phyloP scores from a whole-genome alignment of 92 coral and sea anemone genomes.

The Zoanthus sansibaricus region DNA sequence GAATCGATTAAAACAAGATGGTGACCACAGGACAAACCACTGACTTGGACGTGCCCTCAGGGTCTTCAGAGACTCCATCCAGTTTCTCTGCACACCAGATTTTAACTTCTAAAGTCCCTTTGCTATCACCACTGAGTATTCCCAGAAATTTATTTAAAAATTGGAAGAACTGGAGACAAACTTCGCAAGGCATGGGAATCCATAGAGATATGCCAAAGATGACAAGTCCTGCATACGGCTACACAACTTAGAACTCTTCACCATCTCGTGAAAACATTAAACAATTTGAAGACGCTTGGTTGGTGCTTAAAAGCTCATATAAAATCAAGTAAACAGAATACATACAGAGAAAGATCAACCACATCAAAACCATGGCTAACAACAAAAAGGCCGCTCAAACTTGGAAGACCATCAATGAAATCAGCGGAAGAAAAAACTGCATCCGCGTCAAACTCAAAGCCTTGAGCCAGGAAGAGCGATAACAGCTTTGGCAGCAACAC shows the following conservation, averaged over 20 bases:
- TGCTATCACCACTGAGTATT: no score
- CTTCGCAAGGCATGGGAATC: background rate
- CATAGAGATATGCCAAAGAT: background rate
- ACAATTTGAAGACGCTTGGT: constrained; percentile 1
- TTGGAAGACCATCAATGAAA: constrained; percentile 53
- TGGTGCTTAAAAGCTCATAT: constrained; percentile 29
- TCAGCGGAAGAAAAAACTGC: constrained; percentile 47
- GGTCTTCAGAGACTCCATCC: no score
- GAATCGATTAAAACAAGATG: no score
- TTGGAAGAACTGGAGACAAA: background rate
- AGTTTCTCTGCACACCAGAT: no score
- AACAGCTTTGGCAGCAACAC: constrained; percentile 52
- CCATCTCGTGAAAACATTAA: background rate
- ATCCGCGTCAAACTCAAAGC: constrained; percentile 52
- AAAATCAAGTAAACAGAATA: constrained; percentile 46
- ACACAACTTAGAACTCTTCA: background rate
- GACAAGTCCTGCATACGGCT: background rate
- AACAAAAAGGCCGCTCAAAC: constrained; percentile 46
- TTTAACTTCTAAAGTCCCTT: no score
- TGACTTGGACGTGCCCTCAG: no score
- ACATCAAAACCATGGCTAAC: constrained; percentile 10
- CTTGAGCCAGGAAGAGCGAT: constrained; percentile 48
- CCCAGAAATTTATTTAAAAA: no score
- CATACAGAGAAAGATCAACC: constrained; percentile 51
- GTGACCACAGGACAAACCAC: no score